A percentile compares a stretch with the other conserved stretches of the same genome.
These are phyloP conservation scores for Priapulus caudatus DNA, from an alignment of 2,888 invertebrate genomes.

Conservation along the genomic window DNA sequence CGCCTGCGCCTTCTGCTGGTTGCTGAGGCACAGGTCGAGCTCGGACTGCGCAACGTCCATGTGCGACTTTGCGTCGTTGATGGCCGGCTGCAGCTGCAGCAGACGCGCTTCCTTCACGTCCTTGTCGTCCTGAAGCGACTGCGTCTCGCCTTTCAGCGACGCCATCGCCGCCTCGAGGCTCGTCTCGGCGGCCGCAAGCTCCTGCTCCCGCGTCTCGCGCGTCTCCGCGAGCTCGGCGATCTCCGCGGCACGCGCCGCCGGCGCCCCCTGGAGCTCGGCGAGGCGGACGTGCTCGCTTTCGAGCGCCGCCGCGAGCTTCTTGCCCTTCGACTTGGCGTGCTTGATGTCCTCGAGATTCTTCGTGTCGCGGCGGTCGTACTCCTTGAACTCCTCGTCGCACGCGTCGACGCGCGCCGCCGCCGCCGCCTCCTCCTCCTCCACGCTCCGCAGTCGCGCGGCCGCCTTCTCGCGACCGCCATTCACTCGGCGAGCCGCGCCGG, in stretches of 20 bases:
- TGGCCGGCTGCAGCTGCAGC: constrained; percentile 9
- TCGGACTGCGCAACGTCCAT: constrained; percentile 58
- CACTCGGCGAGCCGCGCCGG: constrained; percentile 21
- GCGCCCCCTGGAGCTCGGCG: constrained; percentile 4
- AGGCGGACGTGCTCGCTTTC: constrained; percentile 43
- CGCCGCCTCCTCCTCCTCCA: constrained; percentile 57
- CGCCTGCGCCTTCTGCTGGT: constrained; percentile 51
- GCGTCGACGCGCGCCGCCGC: constrained; percentile 51
- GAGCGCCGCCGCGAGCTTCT: constrained; percentile 56
- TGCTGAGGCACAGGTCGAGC: constrained; percentile 59
- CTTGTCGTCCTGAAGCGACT: constrained; percentile 56
- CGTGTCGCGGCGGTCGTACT: constrained; percentile 53
- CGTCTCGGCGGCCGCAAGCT: constrained; percentile 45
- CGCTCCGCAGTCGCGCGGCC: constrained; percentile 54
- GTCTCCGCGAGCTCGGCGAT: constrained; percentile 50
- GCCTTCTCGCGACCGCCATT: too few relatives aligned
- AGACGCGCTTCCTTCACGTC: constrained; percentile 55
- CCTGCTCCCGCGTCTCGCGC: constrained; percentile 60
- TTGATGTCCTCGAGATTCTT: constrained; percentile 39
- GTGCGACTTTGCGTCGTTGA: constrained; percentile 24
- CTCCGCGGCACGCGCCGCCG: constrained; percentile 33
- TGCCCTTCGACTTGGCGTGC: constrained; percentile 54
- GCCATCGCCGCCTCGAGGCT: constrained; percentile 44
- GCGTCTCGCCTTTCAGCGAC: constrained; percentile 53
- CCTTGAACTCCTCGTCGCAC: constrained; percentile 49